These are phyloP conservation scores for Rutilus rutilus DNA, from an alignment of 2,113 vertebrate genomes.

Conservation along the genomic window DNA sequence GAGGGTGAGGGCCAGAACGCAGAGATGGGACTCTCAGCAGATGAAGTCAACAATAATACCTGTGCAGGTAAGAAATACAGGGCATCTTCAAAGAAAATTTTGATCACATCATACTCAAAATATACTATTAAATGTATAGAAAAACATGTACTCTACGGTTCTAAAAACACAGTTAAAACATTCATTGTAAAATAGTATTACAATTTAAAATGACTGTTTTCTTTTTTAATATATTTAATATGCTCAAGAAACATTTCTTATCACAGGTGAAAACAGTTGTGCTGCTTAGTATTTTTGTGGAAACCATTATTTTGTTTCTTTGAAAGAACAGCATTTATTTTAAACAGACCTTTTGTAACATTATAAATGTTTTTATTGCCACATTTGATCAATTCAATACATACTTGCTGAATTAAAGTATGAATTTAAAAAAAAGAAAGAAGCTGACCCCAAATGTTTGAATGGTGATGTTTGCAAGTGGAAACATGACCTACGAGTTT, in stretches of 20 bases:
- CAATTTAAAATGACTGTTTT: too few species aligned
- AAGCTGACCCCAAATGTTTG: neutral
- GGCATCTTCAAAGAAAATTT: too few species aligned
- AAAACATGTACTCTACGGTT: too few species aligned
- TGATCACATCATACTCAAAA: too few species aligned
- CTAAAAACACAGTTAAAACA: neutral
- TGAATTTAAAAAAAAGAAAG: neutral
- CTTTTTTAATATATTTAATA: too few species aligned
- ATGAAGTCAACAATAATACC: constrained; percentile 98
- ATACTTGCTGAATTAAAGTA: neutral
- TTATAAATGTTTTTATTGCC: neutral
- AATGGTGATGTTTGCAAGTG: neutral
- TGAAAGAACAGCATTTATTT: neutral
- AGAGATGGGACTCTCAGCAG: constrained; percentile 84
- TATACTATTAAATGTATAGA: too few species aligned
- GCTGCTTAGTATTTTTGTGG: neutral
- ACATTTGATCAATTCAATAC: neutral
- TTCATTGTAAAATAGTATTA: neutral
- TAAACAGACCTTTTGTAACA: neutral
- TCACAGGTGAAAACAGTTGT: neutral
- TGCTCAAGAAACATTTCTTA: too few species aligned
- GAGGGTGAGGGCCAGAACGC: constrained; percentile 91
- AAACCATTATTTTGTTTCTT: neutral
- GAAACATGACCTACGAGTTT: neutral
- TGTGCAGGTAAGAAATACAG: constrained; percentile 78